Base-by-base conservation (phyloP, 2,113 vertebrate species). In the Galbula dea region DNA sequence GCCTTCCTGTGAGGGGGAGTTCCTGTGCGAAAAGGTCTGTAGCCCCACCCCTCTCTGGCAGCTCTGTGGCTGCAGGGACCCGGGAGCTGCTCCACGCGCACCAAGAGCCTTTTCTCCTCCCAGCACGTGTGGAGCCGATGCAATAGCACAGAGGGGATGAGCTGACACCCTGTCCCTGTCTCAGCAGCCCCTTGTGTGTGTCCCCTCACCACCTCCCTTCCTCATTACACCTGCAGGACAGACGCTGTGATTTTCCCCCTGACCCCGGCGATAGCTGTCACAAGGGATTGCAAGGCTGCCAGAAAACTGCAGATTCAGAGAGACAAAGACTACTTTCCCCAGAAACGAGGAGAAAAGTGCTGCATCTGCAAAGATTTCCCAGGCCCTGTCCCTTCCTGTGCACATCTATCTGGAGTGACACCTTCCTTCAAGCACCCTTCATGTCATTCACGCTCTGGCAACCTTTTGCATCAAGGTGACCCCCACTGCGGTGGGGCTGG, bases 401-500 rank as follows among this genome's bases (percentile, higher is more conserved):
- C 74, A 45, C 79, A 26, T 83, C 49, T 95, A 89, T 94, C 88
- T 79, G 85, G 29, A 92, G 93, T 89, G 95, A 96, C 90, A 96
- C 94, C 94, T 93, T 93, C 97, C 95, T 97, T 97, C 29, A 24
- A 94, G 96, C 95, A 82, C 69, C 92, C 92, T 94, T 62, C 86
- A 67, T 81, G 55, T 22, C 83, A 46, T 72, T 30, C 8, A 22
- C 0, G 2, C 39, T 94, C 77, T 83, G 2, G 20, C 76, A 76
- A 46, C 52, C 54, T 63, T 49, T 83, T 76, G 87, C 66, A 59
- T 95, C 82, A 78, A 96, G 89, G 94, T 93, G 83, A 84, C 83
- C 83, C 51, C 5, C 4, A 90, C 12, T 55, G 86, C 1, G 3
- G 74, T 0, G 2, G 46, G 72, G 24, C 23, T 37, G 67, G 15